Percentiles rank a stretch among this genome's conserved stretches.
Conservation (phyloP, 1,140 invertebrate genomes). For the Pseudomyrmex concolor region DNA sequence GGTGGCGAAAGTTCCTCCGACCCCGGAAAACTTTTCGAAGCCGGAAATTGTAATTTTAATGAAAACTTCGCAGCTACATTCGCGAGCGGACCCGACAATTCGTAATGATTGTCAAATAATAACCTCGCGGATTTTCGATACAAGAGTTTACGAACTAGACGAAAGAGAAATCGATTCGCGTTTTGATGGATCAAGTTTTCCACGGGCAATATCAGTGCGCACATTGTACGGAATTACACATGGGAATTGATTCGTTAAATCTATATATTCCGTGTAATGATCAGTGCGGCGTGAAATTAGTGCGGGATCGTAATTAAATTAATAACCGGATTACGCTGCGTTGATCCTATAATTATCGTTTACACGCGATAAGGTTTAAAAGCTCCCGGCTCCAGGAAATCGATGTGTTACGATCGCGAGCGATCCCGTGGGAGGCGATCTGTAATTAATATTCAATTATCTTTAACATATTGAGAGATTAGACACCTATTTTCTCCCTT, state of each 20-base stretch:
- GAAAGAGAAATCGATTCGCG: slow-evolving; percentile 20
- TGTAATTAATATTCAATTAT: slow-evolving; percentile 55
- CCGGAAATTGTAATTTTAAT: slow-evolving; percentile 56
- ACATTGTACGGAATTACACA: slow-evolving; percentile 43
- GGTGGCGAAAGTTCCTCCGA: slow-evolving; percentile 33
- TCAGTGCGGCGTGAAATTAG: slow-evolving; percentile 57
- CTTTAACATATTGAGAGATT: slow-evolving; percentile 53
- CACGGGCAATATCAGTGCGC: not conserved
- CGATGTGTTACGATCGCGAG: slow-evolving; percentile 43
- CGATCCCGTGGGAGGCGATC: slow-evolving; percentile 9
- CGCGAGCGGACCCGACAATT: not conserved
- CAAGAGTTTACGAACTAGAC: not conserved
- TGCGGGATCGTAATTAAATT: slow-evolving; percentile 59
- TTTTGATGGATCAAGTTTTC: slow-evolving; percentile 52
- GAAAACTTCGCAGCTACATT: not conserved
- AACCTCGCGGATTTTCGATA: not conserved
- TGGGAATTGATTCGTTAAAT: slow-evolving; percentile 60
- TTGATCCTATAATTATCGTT: slow-evolving; percentile 59
- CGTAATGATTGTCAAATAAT: slow-evolving; percentile 41
- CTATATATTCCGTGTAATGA: slow-evolving; percentile 57
- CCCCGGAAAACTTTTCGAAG: slow-evolving; percentile 28
- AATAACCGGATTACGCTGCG: slow-evolving; percentile 53
- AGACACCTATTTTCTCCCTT: not conserved
- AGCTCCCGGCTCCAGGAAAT: slow-evolving; percentile 51
- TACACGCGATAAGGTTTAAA: slow-evolving; percentile 60